phyloP scores from a whole-genome alignment of 1,140 invertebrate species.

The Thaumatotibia leucotreta region DNA sequence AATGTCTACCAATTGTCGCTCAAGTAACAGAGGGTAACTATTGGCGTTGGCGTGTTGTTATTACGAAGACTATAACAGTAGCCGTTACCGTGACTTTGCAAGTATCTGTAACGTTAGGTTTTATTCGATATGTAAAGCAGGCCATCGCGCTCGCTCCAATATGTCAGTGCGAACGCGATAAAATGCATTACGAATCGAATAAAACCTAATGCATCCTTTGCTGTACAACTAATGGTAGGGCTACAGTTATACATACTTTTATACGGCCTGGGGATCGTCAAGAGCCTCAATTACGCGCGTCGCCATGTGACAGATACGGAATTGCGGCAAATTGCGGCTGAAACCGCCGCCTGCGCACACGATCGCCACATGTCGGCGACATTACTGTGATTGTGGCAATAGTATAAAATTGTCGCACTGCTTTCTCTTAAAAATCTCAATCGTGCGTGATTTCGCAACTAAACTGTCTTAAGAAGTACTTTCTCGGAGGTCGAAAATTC shows the following conservation, averaged over 20 bases:
- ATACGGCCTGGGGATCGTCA: neutral
- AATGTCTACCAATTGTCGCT: neutral
- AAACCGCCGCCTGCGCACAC: neutral
- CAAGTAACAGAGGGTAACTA: neutral
- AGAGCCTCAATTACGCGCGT: constrained; percentile 17
- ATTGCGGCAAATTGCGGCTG: constrained; percentile 28
- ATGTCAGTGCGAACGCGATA: too few relatives aligned
- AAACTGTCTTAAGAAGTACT: neutral
- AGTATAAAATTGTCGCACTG: constrained; percentile 17
- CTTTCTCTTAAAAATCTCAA: constrained; percentile 17
- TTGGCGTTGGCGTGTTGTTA: constrained; percentile 19
- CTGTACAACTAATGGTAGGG: too few relatives aligned
- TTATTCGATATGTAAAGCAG: too few relatives aligned
- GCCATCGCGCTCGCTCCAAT: too few relatives aligned
- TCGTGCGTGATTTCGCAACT: constrained; percentile 4
- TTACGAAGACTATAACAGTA: constrained; percentile 2
- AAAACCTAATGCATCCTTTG: too few relatives aligned
- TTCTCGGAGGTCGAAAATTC: neutral
- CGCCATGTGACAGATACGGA: constrained; percentile 21
- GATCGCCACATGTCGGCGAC: constrained; percentile 20
- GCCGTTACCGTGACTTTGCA: too few relatives aligned
- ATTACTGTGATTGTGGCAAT: constrained; percentile 18
- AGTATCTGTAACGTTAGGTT: too few relatives aligned
- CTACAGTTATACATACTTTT: neutral
- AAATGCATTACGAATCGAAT: too few relatives aligned